Evolutionary conservation across 2,797 vertebrate species (phyloP).

Genomic region (Schizopygopsis pylzovi): DNA sequence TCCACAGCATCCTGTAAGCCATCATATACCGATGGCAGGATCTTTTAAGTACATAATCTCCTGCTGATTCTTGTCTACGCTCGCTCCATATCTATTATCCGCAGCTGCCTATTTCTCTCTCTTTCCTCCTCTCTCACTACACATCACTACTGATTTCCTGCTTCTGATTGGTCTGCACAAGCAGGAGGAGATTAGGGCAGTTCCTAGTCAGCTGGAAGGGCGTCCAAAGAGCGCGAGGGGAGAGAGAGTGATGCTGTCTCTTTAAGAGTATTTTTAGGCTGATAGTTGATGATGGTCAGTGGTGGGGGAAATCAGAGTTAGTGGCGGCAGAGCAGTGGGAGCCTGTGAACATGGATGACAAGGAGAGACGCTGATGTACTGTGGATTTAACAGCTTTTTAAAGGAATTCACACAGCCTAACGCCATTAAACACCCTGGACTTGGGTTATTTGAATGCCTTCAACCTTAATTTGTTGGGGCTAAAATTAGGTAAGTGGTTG

Average conservation of each 20-base stretch:
- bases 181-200: slow-evolving; percentile 68
- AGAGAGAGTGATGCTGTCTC: slow-evolving; percentile 69
- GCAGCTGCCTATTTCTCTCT: slow-evolving; percentile 53
- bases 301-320: slow-evolving; percentile 72
- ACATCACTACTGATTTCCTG: slow-evolving; percentile 71
- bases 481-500: slow-evolving; percentile 47
- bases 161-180: slow-evolving; percentile 66
- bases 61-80: slow-evolving; percentile 46
- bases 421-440: slow-evolving; percentile 1
- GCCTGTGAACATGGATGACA: slow-evolving; percentile 67
- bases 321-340: slow-evolving; percentile 71
- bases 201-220: slow-evolving; percentile 63
- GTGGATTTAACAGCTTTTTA: slow-evolving; percentile 51
- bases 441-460: background rate
- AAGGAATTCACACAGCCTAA: background rate
- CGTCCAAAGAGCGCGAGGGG: background rate
- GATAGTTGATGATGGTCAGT: slow-evolving; percentile 78
- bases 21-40: slow-evolving; percentile 34
- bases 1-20: slow-evolving; percentile 29
- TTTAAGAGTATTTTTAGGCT: slow-evolving; percentile 87
- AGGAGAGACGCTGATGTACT: slow-evolving; percentile 42
- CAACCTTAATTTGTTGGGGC: slow-evolving; percentile 9
- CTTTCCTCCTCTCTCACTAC: slow-evolving; percentile 45
- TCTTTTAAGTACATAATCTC: slow-evolving; percentile 59
- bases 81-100: slow-evolving; percentile 55